Evolutionary conservation across 2,113 vertebrate species (phyloP).

Genomic region (Tyto alba): DNA sequence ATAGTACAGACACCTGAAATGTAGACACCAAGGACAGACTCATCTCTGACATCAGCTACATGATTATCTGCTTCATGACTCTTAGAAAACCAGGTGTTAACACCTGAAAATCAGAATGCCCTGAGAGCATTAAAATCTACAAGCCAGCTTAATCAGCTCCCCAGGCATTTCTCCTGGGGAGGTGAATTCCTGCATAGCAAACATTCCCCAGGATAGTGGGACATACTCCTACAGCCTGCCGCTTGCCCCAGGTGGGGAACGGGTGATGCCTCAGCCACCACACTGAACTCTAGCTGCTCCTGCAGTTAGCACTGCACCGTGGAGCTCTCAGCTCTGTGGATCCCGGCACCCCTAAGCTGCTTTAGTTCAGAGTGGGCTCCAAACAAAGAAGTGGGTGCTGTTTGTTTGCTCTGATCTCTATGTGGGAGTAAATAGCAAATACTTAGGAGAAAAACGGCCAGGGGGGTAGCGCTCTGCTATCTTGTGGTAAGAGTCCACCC

Average conservation of each 20-base stretch:
- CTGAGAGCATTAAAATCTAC: neutral
- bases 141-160: neutral
- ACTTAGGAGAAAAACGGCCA: neutral
- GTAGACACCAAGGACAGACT: neutral
- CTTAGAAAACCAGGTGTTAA: neutral
- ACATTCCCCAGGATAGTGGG: neutral
- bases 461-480: neutral
- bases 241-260: rapidly evolving
- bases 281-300: neutral
- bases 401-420: neutral
- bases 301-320: neutral
- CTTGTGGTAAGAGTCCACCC: neutral
- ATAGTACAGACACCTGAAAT: neutral
- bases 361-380: neutral
- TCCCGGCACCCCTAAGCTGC: neutral
- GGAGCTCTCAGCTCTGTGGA: neutral
- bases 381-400: neutral
- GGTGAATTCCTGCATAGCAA: neutral
- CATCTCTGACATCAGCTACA: neutral
- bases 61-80: neutral
- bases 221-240: neutral
- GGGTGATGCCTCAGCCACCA: neutral
- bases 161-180: neutral
- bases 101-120: neutral
- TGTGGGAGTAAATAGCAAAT: neutral